Percentiles rank a stretch among this genome's conserved stretches.
phyloP scores from a whole-genome alignment of 2,888 invertebrate species.

The Melanophora roralis region DNA sequence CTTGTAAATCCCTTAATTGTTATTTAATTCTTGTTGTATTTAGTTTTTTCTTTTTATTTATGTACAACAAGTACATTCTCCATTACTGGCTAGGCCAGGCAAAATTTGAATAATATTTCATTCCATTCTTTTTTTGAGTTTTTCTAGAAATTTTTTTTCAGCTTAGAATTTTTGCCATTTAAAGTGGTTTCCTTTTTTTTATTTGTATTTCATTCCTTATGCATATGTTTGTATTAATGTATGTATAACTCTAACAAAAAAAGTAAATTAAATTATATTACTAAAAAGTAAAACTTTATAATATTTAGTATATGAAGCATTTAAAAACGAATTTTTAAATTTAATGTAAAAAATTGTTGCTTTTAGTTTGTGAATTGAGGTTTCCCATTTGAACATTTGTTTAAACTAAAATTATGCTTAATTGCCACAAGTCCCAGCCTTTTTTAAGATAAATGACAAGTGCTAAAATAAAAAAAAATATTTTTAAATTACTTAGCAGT shows the following conservation, averaged over 20 bases:
- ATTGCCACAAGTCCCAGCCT: not conserved
- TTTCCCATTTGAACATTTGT: constrained; percentile 13
- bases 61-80: no score
- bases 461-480: no score
- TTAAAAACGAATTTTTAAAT: constrained; percentile 21
- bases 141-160: constrained; percentile 5
- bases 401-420: constrained; percentile 26
- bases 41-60: constrained; percentile 8
- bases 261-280: no score
- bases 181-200: constrained; percentile 23
- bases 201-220: constrained; percentile 29
- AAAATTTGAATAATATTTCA: constrained; percentile 56
- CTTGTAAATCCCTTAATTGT: constrained; percentile 46
- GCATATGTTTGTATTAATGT: no score
- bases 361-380: constrained; percentile 33
- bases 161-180: not conserved
- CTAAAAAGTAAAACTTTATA: no score
- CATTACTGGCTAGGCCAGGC: constrained; percentile 43
- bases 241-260: no score
- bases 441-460: not conserved
- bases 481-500: no score
- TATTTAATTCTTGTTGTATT: constrained; percentile 40
- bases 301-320: constrained; percentile 30
- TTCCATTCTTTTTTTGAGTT: constrained; percentile 12
- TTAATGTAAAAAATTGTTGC: constrained; percentile 21